Conservation (phyloP, 2,888 invertebrate genomes). For the Blastobasis adustella region DNA sequence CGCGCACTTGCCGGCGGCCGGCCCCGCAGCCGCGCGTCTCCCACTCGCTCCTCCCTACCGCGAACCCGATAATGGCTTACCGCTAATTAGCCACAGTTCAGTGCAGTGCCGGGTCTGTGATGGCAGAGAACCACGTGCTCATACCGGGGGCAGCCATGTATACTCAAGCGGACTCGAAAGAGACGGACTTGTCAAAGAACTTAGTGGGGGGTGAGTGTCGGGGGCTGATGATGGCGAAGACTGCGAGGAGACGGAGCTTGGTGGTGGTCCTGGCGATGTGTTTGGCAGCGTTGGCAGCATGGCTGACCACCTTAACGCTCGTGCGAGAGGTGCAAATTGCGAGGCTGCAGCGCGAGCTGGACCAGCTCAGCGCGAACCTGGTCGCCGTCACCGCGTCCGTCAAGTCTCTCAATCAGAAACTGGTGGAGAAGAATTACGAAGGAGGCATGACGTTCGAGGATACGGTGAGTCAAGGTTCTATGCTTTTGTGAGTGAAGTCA, state of each 20-base stretch:
- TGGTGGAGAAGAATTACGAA: constrained; percentile 47
- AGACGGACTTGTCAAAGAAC: constrained; percentile 59
- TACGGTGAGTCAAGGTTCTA: constrained; percentile 40
- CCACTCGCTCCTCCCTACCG: constrained; percentile 3
- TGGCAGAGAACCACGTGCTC: constrained; percentile 60
- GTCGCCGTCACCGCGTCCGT: constrained; percentile 50
- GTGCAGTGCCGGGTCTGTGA: constrained; percentile 47
- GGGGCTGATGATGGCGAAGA: constrained; percentile 37
- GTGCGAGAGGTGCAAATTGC: constrained; percentile 51
- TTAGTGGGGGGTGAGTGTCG: constrained; percentile 61
- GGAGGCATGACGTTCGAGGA: constrained; percentile 56
- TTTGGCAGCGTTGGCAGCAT: constrained; percentile 37
- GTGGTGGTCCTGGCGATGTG: constrained; percentile 28
- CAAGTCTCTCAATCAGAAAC: constrained; percentile 49
- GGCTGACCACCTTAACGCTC: constrained; percentile 50
- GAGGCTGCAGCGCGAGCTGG: constrained; percentile 48
- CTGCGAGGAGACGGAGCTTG: constrained; percentile 30
- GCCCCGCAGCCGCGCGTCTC: constrained; percentile 40
- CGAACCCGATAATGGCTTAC: constrained; percentile 31
- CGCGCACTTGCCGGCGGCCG: constrained; percentile 25
- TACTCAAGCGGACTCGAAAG: constrained; percentile 41
- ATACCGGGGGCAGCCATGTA: constrained; percentile 55
- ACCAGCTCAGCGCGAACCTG: constrained; percentile 53
- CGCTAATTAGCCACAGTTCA: constrained; percentile 28
- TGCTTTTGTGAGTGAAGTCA: too few species aligned